Evolutionary conservation across 1,140 invertebrate genomes (phyloP), one percentile per base, ranked within the genome.

Genomic region (Euschistus heros): DNA sequence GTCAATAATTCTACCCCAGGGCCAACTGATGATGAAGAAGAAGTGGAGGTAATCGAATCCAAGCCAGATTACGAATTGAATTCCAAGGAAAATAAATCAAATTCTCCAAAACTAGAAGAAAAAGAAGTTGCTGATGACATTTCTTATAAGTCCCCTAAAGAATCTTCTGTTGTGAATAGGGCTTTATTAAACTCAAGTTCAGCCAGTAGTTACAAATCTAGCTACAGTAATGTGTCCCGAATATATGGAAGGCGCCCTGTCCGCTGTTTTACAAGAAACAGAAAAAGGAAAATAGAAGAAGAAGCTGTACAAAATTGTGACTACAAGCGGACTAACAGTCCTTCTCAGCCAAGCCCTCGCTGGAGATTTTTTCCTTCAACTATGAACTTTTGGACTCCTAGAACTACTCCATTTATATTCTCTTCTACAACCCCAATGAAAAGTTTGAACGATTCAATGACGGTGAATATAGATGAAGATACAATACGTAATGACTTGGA

Each of bases 301-400:
- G 27, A 54, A 5, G 22, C 4, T 13, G 63, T 27, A 30, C 14
- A 17, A 26, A 20, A 18, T 20, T 5, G 47, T 15, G 15, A 22
- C 3, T 26, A 7, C 17, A 42, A 47, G 18, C 20, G 20, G 27
- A 14, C 15, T 3, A 8, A 2, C 22, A 59, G 44, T 22, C 54
- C 54, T 33, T 65, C 64, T 24, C n/a, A 54, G n/a, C 30, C 37
- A n/a, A 65, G 64, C 55, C 64, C 64, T 26, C 18, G 64, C 14
- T 65, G 64, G 64, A 57, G 54, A 24, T 65, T 64, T 26, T 26
- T 64, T n/a, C 33, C n/a, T 0, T 62, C 61, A 18, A 26, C 26
- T 17, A 22, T 33, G 8, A 62, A 62, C 15, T 18, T 26, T 44
- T 20, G n/a, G 13, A 20, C 61, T n/a, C 61, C 30, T 18, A 47